These are phyloP conservation scores for Neodiprion virginianus DNA, from an alignment of 1,140 invertebrate genomes.

Conservation along the genomic window DNA sequence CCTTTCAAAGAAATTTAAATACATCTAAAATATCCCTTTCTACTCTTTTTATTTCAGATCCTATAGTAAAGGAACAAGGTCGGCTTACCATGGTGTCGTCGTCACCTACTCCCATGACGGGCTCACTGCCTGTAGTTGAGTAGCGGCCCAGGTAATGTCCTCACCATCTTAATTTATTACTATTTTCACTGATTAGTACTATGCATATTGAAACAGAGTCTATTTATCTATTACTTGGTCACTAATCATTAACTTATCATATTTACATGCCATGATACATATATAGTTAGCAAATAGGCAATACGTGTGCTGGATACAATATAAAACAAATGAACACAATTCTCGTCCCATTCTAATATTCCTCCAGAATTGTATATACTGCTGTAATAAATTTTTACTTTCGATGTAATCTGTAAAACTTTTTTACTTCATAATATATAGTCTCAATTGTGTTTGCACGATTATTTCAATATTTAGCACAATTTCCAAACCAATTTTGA, in stretches of 20 bases:
- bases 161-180: slow-evolving; percentile 13
- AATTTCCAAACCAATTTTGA: too few relatives aligned
- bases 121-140: slow-evolving; percentile 73
- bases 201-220: slow-evolving; percentile 7
- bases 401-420: not conserved
- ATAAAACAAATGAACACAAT: not conserved
- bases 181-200: not conserved
- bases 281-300: not conserved
- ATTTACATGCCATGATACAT: not conserved
- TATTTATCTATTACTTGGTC: slow-evolving; percentile 8
- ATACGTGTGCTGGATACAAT: not conserved
- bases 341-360: not conserved
- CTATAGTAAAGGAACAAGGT: slow-evolving; percentile 88
- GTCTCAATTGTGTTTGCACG: not conserved
- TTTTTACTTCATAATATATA: not conserved
- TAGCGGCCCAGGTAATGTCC: slow-evolving; percentile 67
- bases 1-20: not conserved
- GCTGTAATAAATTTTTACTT: not conserved
- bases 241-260: slow-evolving; percentile 8
- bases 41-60: slow-evolving; percentile 69
- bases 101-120: slow-evolving; percentile 75
- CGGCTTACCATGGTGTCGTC: slow-evolving; percentile 70
- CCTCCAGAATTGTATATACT: not conserved
- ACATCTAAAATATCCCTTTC: slow-evolving; percentile 1
- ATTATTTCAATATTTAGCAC: too few relatives aligned